These are phyloP conservation scores for Donacobius atricapilla DNA, from an alignment of 2,113 vertebrate species.

Conservation along the genomic window DNA sequence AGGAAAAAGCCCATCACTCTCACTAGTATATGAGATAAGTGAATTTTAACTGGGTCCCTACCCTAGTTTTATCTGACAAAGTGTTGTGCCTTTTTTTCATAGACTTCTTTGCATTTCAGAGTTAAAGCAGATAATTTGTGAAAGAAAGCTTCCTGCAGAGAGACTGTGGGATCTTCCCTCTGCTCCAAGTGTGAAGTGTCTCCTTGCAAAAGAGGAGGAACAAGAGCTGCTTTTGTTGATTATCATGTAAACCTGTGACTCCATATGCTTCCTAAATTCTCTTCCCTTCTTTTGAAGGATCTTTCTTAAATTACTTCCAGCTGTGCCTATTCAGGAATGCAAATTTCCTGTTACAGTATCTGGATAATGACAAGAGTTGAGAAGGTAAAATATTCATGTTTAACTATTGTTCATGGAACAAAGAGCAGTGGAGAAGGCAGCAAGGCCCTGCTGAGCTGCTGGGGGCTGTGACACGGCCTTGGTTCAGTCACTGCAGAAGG, in stretches of 20 bases:
- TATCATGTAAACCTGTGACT: constrained; percentile 61
- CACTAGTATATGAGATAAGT: not conserved
- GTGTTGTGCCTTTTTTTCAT: not conserved
- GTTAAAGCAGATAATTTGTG: constrained; percentile 17
- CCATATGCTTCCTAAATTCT: constrained; percentile 38
- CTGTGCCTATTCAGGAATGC: constrained; percentile 44
- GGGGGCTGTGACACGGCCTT: not conserved
- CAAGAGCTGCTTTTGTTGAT: constrained; percentile 46
- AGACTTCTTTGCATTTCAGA: not conserved
- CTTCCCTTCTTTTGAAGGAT: not conserved
- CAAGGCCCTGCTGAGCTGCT: not conserved
- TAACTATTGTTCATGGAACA: not conserved
- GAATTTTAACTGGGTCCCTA: not conserved
- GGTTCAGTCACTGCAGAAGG: not conserved
- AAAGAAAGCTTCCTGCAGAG: constrained; percentile 41
- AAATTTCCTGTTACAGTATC: constrained; percentile 61
- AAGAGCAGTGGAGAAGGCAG: not conserved
- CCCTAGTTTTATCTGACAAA: not conserved
- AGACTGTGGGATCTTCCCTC: constrained; percentile 12
- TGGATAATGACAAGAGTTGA: constrained; percentile 12
- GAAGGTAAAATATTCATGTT: constrained; percentile 37
- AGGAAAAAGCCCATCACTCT: not conserved
- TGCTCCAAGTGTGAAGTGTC: constrained; percentile 16
- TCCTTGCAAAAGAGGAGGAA: constrained; percentile 19
- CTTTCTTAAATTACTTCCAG: constrained; percentile 42